Evolutionary conservation across 2,888 invertebrate genomes (phyloP), one percentile per base, ranked within the genome.

Genomic region (Catonia carolina): DNA sequence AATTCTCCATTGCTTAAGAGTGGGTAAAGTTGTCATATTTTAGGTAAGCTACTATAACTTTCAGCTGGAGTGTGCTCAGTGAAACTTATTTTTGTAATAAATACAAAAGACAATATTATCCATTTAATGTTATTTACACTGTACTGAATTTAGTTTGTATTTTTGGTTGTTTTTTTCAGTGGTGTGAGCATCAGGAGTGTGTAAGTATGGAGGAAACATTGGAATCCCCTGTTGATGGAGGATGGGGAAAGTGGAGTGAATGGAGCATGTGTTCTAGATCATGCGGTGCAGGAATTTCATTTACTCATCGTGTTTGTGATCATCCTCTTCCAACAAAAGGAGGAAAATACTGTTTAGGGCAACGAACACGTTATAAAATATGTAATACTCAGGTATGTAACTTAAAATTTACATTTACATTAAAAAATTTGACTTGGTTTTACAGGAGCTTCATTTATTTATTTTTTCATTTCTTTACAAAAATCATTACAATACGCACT

Each of bases 171-270:
- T 56, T 54, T 59, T 69, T 71, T 48, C 73, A 90, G 88, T 93
- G 93, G 93, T 94, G 93, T 73, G 85, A 86, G 69, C 82, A 84
- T 68, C 87, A 86, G 62, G 78, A 85, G 62, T 94, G 93, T 73
- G 89, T 90, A 17, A 78, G 81, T 12, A 82, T 85, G 63, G 82
- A 84, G 60, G 86, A 86, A n/a, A 78, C 83, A 12, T 80, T 82
- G 1, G 83, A 85, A 1, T 83, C 85, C 12, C 73, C 76, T 14
- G 81, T 87, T 12, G 80, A 91, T 71, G 92, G 93, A 3, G 86
- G 86, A 62, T 93, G 93, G 93, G 88, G 90, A 33, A 78, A 80
- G 59, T 93, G 93, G 92, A 82, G 84, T 56, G 77, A 78, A 42
- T 87, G 89, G 87, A 84, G 85, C 67, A 77, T 79, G 45, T 93